These are phyloP conservation scores for Zeuzera pyrina DNA, from an alignment of 2,888 invertebrate genomes.

Conservation along the genomic window DNA sequence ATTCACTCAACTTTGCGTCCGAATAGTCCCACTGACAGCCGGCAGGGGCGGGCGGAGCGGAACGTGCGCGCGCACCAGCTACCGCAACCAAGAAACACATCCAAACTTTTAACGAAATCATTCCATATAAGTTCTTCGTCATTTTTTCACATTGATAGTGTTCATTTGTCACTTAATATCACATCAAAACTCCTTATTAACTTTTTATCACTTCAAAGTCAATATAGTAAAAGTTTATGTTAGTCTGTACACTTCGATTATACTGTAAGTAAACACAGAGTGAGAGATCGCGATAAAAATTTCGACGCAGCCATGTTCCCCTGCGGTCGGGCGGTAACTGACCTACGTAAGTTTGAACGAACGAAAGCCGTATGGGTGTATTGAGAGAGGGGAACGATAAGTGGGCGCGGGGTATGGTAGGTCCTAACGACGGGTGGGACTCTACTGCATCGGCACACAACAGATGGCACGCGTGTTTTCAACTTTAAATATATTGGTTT, in stretches of 20 bases:
- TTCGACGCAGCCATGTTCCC: slow-evolving; percentile 72
- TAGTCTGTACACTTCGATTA: slow-evolving; percentile 50
- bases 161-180: slow-evolving; percentile 59
- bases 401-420: slow-evolving; percentile 38
- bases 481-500: slow-evolving; percentile 65
- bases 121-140: slow-evolving; percentile 59
- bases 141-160: slow-evolving; percentile 52
- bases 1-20: slow-evolving; percentile 70
- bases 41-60: slow-evolving; percentile 75
- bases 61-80: slow-evolving; percentile 68
- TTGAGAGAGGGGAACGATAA: slow-evolving; percentile 28
- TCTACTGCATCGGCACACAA: slow-evolving; percentile 63
- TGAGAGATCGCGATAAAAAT: slow-evolving; percentile 63
- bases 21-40: slow-evolving; percentile 83
- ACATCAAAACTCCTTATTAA: slow-evolving; percentile 38
- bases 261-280: slow-evolving; percentile 65
- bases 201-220: slow-evolving; percentile 47
- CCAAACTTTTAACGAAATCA: slow-evolving; percentile 71
- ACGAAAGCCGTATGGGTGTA: slow-evolving; percentile 69
- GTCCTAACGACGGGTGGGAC: slow-evolving; percentile 55
- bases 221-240: slow-evolving; percentile 41
- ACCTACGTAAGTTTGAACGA: slow-evolving; percentile 74
- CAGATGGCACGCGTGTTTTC: slow-evolving; percentile 72
- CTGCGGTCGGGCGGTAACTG: slow-evolving; percentile 74
- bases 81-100: slow-evolving; percentile 60